phyloP scores from a whole-genome alignment of 1,140 invertebrate species.

The Caenorhabditis tropicalis region DNA sequence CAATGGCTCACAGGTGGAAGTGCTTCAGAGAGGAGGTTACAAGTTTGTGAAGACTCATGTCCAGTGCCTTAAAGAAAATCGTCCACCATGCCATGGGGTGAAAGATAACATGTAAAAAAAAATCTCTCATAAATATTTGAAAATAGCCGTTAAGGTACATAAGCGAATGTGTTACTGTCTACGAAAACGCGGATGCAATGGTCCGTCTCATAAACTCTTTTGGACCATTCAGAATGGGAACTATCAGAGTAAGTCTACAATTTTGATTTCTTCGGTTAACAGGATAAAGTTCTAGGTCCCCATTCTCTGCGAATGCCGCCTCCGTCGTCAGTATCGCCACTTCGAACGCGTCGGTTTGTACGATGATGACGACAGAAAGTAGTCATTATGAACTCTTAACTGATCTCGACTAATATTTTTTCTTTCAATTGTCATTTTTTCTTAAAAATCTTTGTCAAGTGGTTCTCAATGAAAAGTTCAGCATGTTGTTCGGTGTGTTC shows the following conservation, averaged over 20 bases:
- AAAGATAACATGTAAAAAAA: background rate
- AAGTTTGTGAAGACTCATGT: background rate
- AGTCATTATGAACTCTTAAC: background rate
- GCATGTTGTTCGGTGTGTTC: too few relatives aligned
- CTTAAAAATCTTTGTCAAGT: too few relatives aligned
- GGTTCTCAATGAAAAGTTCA: too few relatives aligned
- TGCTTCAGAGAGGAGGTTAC: background rate
- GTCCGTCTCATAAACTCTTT: background rate
- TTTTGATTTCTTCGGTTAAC: too few relatives aligned
- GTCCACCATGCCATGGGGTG: background rate
- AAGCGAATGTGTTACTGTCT: constrained; percentile 17
- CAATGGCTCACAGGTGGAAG: background rate
- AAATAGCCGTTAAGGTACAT: background rate
- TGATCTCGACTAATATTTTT: too few relatives aligned
- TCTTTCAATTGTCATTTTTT: background rate
- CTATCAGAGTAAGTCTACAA: background rate
- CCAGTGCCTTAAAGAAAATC: background rate
- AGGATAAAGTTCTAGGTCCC: background rate
- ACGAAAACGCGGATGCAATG: background rate
- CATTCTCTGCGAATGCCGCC: constrained; percentile 10
- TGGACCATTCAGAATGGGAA: background rate
- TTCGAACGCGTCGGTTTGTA: background rate
- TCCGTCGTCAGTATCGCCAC: background rate
- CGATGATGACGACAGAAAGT: background rate
- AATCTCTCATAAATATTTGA: background rate